Percentiles rank a stretch among this genome's conserved stretches.
phyloP scores from a whole-genome alignment of 2,113 vertebrate genomes.

The Dicerorhinus sumatrensis region DNA sequence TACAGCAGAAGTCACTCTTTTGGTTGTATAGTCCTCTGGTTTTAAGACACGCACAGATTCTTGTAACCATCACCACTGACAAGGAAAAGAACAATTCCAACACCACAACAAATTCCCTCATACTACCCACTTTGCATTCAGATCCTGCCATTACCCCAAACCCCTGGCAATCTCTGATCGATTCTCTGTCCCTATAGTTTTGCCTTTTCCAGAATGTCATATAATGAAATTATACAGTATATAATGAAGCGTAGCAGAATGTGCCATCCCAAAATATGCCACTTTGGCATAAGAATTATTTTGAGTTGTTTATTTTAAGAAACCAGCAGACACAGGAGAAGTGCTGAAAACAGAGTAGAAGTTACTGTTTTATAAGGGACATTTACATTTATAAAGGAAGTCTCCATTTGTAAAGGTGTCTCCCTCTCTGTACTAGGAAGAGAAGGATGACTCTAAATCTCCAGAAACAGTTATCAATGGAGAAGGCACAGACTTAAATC shows the following conservation, averaged over 20 bases:
- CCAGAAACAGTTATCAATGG: not conserved
- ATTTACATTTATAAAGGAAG: not conserved
- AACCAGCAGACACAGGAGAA: not conserved
- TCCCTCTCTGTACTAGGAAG: not conserved
- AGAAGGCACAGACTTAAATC: not conserved
- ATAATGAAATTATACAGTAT: not conserved
- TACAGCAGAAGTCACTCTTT: not conserved
- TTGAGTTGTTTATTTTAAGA: constrained; percentile 5
- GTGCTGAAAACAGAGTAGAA: not conserved
- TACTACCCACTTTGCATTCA: not conserved
- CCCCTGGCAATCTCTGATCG: not conserved
- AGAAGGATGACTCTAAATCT: not conserved
- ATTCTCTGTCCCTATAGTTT: not conserved
- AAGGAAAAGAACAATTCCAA: not conserved
- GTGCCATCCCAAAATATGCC: not conserved
- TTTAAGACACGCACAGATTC: not conserved
- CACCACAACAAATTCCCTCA: not conserved
- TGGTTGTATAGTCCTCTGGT: not conserved
- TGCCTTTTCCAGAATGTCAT: not conserved
- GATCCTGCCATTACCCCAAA: not conserved
- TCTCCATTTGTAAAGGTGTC: not conserved
- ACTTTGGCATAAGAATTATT: not conserved
- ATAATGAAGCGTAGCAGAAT: not conserved
- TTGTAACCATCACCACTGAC: not conserved
- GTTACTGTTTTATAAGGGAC: not conserved